Evolutionary conservation across 2,797 vertebrate genomes (phyloP), one percentile per base, ranked within the genome.

Genomic region (Dermochelys coriacea): DNA sequence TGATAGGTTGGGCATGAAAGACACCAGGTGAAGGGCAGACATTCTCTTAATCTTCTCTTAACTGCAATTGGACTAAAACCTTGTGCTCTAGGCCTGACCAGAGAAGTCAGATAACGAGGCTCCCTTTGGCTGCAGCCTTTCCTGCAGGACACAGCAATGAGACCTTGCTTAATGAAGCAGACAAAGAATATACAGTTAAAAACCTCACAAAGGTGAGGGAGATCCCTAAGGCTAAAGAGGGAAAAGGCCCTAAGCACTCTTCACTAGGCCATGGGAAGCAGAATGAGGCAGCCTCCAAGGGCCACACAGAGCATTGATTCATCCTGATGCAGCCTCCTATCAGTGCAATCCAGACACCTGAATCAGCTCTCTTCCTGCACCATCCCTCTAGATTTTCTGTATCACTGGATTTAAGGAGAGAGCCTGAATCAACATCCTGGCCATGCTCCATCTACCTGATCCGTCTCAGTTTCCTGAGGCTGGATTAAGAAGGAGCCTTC

Each of bases 21-120:
- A 18, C 37, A 93, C 78, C n/a, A 14, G 21, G 71, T 19, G 64
- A 89, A 31, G 21, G 0, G 0, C 0, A 0, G 3, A 34, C 34
- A 37, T 78, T 88, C 90, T 87, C 91, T 92, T 95, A 86, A 93
- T 95, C 90, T 95, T 86, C 21, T 93, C 86, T 82, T 92, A 41
- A 82, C 88, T 61, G 57, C 52, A 68, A 55, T 61, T n/a, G 1
- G 12, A 37, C 0, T 12, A 82, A 93, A 89, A 64, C 15, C 81
- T 87, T 96, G 87, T 84, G 77, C 93, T 95, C 90, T 37, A 86
- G 92, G 82, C 49, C 61, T 64, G 50, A 93, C 80, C 68, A 59
- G 81, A 91, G 85, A 78, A 89, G 77, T 82, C 37, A 34, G 75
- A 61, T 81, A 92, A 96, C 89, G 91, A 75, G 2, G 3, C 49